Percentiles rank a stretch among this genome's conserved stretches.
Conservation (phyloP, 2,113 vertebrate species). For the Orientallactaga bullata region DNA sequence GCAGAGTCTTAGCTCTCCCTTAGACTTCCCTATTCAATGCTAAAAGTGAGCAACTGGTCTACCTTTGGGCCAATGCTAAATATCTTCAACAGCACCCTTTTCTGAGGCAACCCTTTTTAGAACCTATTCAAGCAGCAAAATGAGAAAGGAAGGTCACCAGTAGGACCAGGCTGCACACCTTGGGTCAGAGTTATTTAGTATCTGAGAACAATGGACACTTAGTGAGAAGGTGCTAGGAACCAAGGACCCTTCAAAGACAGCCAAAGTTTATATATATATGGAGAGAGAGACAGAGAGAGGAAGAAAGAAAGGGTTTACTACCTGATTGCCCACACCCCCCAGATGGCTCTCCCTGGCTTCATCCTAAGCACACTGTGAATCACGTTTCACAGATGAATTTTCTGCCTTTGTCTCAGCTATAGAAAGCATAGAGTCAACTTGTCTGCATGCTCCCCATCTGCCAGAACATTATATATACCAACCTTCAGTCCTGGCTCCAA, state of each 20-base stretch:
- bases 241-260: background rate
- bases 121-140: background rate
- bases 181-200: background rate
- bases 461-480: background rate
- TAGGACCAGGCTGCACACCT: background rate
- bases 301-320: background rate
- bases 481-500: background rate
- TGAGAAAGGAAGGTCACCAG: background rate
- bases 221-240: background rate
- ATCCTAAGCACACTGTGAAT: background rate
- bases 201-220: background rate
- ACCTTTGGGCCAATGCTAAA: background rate
- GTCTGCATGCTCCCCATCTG: background rate
- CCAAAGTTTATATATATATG: background rate
- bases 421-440: background rate
- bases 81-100: background rate
- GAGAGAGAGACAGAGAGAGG: background rate
- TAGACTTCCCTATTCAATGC: background rate
- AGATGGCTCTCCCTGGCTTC: background rate
- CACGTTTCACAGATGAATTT: background rate
- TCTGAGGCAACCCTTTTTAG: background rate
- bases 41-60: background rate
- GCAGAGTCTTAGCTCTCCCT: background rate
- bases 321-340: background rate
- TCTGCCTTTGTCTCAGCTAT: conserved; percentile 9